Evolutionary conservation across 2,888 invertebrate genomes (phyloP).

Genomic region (Drosophila peninsularis): DNA sequence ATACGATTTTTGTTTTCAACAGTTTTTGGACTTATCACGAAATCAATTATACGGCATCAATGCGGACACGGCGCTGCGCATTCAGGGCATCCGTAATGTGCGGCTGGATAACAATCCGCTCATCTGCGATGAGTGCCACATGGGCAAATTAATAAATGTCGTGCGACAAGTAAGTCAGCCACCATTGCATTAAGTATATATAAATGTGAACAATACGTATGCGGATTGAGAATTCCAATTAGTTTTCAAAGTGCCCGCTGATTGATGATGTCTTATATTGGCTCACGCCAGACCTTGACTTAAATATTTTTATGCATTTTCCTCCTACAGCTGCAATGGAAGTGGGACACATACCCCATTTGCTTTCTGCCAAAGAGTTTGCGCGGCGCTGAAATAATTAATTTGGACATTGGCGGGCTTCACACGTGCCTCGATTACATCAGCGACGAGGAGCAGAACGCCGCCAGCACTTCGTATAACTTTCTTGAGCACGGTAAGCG

Average conservation of each 20-base stretch:
- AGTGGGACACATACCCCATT: constrained; percentile 85
- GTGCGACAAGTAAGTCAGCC: constrained; percentile 83
- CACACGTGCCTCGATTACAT: constrained; percentile 84
- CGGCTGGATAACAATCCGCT: constrained; percentile 84
- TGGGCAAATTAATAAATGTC: constrained; percentile 85
- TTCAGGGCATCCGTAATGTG: constrained; percentile 84
- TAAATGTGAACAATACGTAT: background rate
- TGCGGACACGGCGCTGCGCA: constrained; percentile 82
- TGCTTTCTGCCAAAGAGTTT: constrained; percentile 84
- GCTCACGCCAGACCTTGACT: background rate
- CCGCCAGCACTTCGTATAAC: constrained; percentile 85
- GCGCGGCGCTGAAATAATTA: constrained; percentile 84
- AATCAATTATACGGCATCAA: constrained; percentile 88
- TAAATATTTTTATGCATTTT: constrained; percentile 4
- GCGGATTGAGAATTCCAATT: constrained; percentile 39
- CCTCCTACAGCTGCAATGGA: constrained; percentile 80
- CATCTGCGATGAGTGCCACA: constrained; percentile 85
- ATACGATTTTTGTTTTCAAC: constrained; percentile 10
- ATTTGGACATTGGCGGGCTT: constrained; percentile 83
- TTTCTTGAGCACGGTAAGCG: constrained; percentile 86
- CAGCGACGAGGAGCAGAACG: constrained; percentile 85
- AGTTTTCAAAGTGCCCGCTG: constrained; percentile 33
- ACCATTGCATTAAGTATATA: too few relatives aligned
- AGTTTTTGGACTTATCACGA: constrained; percentile 89
- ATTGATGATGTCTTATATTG: constrained; percentile 38